Percentiles rank a stretch among this genome's conserved stretches.
Evolutionary conservation across 2,113 vertebrate genomes (phyloP).

Genomic region (Vimba vimba): DNA sequence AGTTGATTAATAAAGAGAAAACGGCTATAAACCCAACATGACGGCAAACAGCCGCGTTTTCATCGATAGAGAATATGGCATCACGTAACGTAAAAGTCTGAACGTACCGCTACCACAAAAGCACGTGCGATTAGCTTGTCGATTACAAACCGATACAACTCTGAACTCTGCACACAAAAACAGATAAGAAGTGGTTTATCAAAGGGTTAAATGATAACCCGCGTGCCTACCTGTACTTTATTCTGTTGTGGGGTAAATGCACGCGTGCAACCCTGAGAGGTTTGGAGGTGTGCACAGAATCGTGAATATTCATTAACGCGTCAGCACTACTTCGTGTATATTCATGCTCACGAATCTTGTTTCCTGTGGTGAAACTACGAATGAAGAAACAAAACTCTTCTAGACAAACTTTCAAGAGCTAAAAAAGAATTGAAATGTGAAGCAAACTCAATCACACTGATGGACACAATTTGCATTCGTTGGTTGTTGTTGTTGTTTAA

Average conservation of each 20-base stretch:
- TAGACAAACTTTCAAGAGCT: neutral
- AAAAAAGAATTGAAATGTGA: neutral
- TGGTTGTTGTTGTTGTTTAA: no score
- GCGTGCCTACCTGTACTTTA: constrained; percentile 11
- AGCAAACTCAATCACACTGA: no score
- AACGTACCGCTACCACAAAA: neutral
- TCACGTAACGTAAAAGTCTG: neutral
- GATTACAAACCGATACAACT: neutral
- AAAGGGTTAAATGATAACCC: neutral
- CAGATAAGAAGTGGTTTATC: neutral
- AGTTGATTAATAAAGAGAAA: neutral
- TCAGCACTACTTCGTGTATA: neutral
- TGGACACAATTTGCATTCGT: no score
- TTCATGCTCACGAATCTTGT: neutral
- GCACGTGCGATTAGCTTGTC: neutral
- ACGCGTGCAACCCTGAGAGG: no score
- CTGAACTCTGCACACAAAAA: neutral
- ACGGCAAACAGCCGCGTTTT: neutral
- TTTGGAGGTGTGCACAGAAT: neutral
- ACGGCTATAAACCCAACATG: neutral
- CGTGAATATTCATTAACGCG: neutral
- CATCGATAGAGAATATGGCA: neutral
- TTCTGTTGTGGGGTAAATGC: neutral
- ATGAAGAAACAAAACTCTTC: neutral
- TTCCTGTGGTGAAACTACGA: neutral